phyloP scores from a whole-genome alignment of 92 coral and sea anemone genomes.

The Diadumene lineata region DNA sequence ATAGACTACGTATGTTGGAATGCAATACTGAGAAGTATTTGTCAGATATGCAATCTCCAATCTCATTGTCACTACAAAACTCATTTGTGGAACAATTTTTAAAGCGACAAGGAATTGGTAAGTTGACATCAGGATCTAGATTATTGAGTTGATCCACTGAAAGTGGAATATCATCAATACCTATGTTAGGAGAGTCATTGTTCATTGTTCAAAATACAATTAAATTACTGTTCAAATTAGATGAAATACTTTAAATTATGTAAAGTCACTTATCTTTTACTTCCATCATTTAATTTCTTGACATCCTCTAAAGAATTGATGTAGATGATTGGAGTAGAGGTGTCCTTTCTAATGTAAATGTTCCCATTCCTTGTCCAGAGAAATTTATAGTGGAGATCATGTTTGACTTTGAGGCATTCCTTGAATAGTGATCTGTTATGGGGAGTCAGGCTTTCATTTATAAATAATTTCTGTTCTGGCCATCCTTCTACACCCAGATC shows the following conservation, averaged over 20 bases:
- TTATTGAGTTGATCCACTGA: neutral
- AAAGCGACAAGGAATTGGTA: no score
- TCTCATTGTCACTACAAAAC: no score
- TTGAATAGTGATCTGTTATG: slow-evolving; percentile 17
- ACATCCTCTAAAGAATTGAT: no score
- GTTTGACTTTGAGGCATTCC: slow-evolving; percentile 15
- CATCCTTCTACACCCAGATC: slow-evolving; percentile 39
- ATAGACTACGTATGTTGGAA: no score
- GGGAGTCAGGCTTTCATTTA: slow-evolving; percentile 45
- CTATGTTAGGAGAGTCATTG: slow-evolving; percentile 1
- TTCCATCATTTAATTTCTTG: no score
- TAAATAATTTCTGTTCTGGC: slow-evolving; percentile 19
- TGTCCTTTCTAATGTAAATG: no score
- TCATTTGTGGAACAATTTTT: no score
- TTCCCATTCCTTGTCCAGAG: slow-evolving; percentile 19
- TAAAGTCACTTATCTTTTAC: no score
- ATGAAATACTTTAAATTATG: neutral
- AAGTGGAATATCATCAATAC: slow-evolving; percentile 28
- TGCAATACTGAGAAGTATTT: no score
- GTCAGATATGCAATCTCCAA: no score
- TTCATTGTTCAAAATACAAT: neutral
- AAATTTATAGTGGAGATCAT: slow-evolving; percentile 23
- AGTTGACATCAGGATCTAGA: no score
- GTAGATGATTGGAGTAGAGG: no score
- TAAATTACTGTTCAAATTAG: neutral